phyloP scores from a whole-genome alignment of 2,797 vertebrate species.

The Hyperoplus lanceolatus region DNA sequence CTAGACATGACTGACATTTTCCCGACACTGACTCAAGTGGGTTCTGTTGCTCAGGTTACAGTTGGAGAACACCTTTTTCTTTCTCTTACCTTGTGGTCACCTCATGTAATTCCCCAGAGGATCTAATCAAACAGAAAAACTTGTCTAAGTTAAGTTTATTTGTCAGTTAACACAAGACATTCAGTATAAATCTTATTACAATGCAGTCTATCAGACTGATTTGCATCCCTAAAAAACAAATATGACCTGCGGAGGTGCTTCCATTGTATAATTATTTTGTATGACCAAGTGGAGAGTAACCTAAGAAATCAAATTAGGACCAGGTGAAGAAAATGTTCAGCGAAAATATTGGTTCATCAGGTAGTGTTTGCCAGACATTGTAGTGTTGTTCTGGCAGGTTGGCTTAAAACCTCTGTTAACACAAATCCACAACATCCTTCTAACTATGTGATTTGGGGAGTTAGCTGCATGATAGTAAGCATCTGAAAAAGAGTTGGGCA shows the following conservation, averaged over 20 bases:
- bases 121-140: slow-evolving; percentile 5
- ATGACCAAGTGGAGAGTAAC: not conserved
- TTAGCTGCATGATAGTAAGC: too few relatives aligned
- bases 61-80: not conserved
- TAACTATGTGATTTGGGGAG: too few relatives aligned
- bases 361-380: not conserved
- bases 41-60: not conserved
- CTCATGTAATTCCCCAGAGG: not conserved
- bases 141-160: too few relatives aligned
- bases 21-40: not conserved
- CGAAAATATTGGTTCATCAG: not conserved
- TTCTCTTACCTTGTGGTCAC: not conserved
- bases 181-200: too few relatives aligned
- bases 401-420: too few relatives aligned
- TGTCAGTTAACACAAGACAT: too few relatives aligned
- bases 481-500: too few relatives aligned
- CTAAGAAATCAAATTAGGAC: not conserved
- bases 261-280: not conserved
- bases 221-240: not conserved
- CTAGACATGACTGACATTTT: not conserved
- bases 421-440: too few relatives aligned
- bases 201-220: not conserved
- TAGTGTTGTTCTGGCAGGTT: too few relatives aligned
- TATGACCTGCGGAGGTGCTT: not conserved
- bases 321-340: not conserved